Conservation (phyloP, 2,888 invertebrate genomes). For the Pachymerium ferrugineum region DNA sequence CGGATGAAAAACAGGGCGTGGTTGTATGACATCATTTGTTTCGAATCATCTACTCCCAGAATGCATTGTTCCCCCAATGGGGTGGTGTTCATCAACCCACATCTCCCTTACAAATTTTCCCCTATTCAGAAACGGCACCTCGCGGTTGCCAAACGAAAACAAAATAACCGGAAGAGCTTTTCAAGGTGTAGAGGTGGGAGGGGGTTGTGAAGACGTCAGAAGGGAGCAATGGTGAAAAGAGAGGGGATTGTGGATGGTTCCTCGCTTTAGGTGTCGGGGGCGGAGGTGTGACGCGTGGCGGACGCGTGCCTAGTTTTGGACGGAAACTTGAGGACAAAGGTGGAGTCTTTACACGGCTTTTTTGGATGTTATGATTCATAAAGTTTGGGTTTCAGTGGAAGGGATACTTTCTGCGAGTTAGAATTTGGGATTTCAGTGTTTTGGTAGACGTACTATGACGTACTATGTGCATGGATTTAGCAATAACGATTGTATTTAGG, state of each 20-base stretch:
- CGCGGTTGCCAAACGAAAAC: constrained; percentile 8
- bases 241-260: background rate
- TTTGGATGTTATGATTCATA: background rate
- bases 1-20: background rate
- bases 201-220: too few relatives aligned
- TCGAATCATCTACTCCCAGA: background rate
- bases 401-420: too few relatives aligned
- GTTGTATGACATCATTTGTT: background rate
- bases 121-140: background rate
- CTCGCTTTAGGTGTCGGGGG: constrained; percentile 13
- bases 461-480: too few relatives aligned
- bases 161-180: constrained; percentile 8
- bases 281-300: constrained; percentile 1
- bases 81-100: constrained; percentile 8
- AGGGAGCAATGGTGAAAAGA: background rate
- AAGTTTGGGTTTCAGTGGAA: too few relatives aligned
- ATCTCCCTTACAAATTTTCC: constrained; percentile 8
- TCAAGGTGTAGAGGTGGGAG: too few relatives aligned
- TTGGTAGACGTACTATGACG: too few relatives aligned
- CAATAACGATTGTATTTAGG: too few relatives aligned
- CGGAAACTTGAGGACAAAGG: constrained; percentile 3
- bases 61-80: background rate
- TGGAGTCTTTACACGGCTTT: background rate
- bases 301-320: constrained; percentile 7
- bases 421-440: too few relatives aligned